phyloP scores from a whole-genome alignment of 2,888 invertebrate species.

The Caprella mutica region DNA sequence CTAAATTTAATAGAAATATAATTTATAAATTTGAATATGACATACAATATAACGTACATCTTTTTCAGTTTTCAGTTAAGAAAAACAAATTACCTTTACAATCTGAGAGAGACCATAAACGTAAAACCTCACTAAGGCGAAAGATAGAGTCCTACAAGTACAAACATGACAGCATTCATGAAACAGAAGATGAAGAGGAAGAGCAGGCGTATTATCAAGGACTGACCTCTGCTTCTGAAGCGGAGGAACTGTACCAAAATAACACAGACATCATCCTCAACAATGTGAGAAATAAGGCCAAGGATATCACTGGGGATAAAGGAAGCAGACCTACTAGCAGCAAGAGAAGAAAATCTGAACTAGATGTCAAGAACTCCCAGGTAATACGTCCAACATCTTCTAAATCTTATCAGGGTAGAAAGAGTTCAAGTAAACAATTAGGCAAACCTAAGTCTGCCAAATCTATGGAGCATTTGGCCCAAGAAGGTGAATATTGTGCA shows the following conservation, averaged over 20 bases:
- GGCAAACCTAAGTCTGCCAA: too few relatives aligned
- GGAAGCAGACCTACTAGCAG: conserved; percentile 4
- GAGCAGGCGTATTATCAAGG: background rate
- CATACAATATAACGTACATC: too few relatives aligned
- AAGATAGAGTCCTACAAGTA: conserved; percentile 3
- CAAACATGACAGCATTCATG: conserved; percentile 7
- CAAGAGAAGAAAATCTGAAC: background rate
- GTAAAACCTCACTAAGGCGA: background rate
- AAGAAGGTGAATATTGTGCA: background rate
- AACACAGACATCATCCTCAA: background rate
- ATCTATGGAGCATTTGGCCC: background rate
- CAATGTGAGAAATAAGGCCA: background rate
- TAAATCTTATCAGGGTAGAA: background rate
- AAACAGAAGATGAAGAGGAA: conserved; percentile 5
- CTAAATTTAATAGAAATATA: too few relatives aligned
- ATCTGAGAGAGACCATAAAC: background rate
- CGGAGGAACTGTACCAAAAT: background rate
- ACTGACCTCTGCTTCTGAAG: background rate
- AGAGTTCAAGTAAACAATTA: too few relatives aligned
- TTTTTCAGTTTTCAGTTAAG: too few relatives aligned
- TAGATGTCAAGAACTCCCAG: too few relatives aligned
- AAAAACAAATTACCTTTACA: too few relatives aligned
- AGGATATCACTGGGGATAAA: background rate
- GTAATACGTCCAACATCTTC: conserved; percentile 7
- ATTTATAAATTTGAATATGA: too few relatives aligned